Conservation (phyloP, 2,113 vertebrate species). For the Colius striatus region DNA sequence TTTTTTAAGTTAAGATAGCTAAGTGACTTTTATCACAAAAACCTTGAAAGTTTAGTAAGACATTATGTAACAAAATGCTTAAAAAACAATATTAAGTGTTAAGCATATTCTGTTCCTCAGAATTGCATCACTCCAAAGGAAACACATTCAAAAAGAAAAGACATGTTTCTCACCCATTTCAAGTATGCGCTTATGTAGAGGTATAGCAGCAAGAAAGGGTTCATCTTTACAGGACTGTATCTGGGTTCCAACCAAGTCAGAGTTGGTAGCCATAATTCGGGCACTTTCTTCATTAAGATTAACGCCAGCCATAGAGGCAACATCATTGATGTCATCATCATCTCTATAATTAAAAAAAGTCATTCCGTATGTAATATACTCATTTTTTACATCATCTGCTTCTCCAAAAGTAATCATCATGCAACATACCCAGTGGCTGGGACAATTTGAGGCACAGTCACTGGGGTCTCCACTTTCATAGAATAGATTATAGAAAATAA, state of each 20-base stretch:
- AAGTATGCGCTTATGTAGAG: conserved; percentile 85
- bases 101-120: background rate
- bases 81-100: background rate
- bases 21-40: conserved; percentile 11
- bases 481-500: background rate
- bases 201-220: conserved; percentile 83
- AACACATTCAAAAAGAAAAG: conserved; percentile 4
- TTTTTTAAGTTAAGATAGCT: background rate
- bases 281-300: conserved; percentile 89
- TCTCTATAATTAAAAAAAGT: conserved; percentile 73
- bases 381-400: background rate
- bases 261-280: conserved; percentile 85
- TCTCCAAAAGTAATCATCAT: background rate
- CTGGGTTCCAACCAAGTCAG: conserved; percentile 85
- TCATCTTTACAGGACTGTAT: conserved; percentile 89
- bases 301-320: conserved; percentile 88
- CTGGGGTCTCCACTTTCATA: background rate
- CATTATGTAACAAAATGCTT: background rate
- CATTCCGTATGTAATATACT: background rate
- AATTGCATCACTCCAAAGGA: background rate
- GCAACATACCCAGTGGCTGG: background rate
- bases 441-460: background rate
- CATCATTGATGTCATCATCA: conserved; percentile 89
- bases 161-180: conserved; percentile 80
- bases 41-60: conserved; percentile 31